These are phyloP conservation scores for Hemithea aestivaria DNA, from an alignment of 2,888 invertebrate genomes.

Conservation along the genomic window DNA sequence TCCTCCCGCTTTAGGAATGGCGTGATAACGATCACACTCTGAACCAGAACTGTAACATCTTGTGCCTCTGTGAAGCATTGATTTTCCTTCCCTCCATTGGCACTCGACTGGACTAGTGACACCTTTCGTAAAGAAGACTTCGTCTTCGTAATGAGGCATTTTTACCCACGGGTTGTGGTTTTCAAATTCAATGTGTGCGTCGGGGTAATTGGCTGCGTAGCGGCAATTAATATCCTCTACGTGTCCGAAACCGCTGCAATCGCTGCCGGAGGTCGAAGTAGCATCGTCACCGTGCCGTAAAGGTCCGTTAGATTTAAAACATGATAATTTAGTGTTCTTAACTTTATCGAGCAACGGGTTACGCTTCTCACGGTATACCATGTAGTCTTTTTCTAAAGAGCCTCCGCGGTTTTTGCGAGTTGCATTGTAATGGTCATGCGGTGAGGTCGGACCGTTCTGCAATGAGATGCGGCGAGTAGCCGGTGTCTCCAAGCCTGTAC, in stretches of 20 bases:
- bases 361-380: conserved; percentile 81
- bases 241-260: conserved; percentile 74
- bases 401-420: conserved; percentile 71
- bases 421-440: conserved; percentile 71
- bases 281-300: conserved; percentile 71
- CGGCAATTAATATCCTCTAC: conserved; percentile 64
- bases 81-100: conserved; percentile 63
- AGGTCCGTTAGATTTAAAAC: conserved; percentile 80
- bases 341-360: conserved; percentile 85
- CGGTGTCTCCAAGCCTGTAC: conserved; percentile 57
- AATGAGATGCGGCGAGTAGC: conserved; percentile 66
- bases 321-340: conserved; percentile 84
- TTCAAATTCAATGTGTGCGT: conserved; percentile 67
- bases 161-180: conserved; percentile 74
- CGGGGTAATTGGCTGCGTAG: conserved; percentile 55
- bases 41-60: conserved; percentile 75
- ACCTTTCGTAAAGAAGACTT: conserved; percentile 66
- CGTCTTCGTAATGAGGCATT: conserved; percentile 70
- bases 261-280: conserved; percentile 73
- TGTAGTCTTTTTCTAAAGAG: conserved; percentile 78
- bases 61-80: conserved; percentile 61
- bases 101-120: conserved; percentile 57
- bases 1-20: conserved; percentile 63
- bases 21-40: conserved; percentile 71
- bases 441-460: conserved; percentile 62